Evolutionary conservation across 2,113 vertebrate genomes (phyloP).

Genomic region (Bagarius yarrelli): DNA sequence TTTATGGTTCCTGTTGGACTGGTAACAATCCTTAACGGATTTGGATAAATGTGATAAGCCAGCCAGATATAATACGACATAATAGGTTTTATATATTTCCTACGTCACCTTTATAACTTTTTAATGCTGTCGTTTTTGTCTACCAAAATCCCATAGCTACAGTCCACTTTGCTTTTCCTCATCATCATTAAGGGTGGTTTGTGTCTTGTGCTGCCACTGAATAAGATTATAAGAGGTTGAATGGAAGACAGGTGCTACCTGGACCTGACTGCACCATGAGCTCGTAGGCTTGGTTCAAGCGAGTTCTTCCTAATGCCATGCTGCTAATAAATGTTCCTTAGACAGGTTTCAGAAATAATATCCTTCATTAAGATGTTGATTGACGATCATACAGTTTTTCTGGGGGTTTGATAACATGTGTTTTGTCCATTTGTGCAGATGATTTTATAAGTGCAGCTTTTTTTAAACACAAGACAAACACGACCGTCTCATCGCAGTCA

Average conservation of each 20-base stretch:
- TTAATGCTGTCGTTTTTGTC: neutral
- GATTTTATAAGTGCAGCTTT: neutral
- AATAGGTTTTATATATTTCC: neutral
- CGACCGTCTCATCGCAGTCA: neutral
- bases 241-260: neutral
- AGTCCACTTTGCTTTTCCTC: neutral
- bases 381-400: neutral
- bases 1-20: no score
- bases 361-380: neutral
- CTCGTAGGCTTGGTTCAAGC: neutral
- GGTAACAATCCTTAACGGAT: no score
- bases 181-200: neutral
- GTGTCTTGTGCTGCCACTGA: neutral
- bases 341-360: constrained; percentile 22
- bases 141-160: neutral
- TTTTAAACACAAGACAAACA: neutral
- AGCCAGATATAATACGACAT: no score
- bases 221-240: constrained; percentile 1
- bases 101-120: no score
- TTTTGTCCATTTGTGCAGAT: neutral
- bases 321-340: constrained; percentile 23
- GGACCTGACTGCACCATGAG: constrained; percentile 8
- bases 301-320: constrained; percentile 3
- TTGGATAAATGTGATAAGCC: no score
- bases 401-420: neutral